phyloP scores from a whole-genome alignment of 2,113 vertebrate genomes.

The Mirounga angustirostris region DNA sequence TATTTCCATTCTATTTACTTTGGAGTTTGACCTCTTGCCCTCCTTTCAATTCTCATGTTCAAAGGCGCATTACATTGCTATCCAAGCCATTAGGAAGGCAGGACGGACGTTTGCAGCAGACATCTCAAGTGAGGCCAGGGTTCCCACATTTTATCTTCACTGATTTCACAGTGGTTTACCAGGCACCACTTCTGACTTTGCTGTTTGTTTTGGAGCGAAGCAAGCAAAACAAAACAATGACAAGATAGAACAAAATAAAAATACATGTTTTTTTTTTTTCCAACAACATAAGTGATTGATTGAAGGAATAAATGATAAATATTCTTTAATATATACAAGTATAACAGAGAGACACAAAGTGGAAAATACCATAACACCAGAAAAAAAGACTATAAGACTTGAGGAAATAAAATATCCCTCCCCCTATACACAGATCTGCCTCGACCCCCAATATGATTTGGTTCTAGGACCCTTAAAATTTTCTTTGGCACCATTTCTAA shows the following conservation, averaged over 20 bases:
- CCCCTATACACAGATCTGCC: not conserved
- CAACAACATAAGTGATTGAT: not conserved
- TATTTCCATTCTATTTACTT: not conserved
- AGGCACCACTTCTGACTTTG: not conserved
- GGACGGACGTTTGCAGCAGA: not conserved
- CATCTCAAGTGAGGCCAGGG: accelerated
- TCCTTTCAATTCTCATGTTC: not conserved
- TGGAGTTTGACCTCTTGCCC: not conserved
- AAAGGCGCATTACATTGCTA: not conserved
- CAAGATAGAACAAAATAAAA: not conserved
- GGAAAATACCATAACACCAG: not conserved
- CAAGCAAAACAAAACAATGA: not conserved
- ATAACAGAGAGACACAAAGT: not conserved
- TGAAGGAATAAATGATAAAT: not conserved
- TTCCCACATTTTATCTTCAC: not conserved
- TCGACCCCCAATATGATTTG: not conserved
- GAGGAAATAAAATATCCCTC: not conserved
- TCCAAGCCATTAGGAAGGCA: not conserved
- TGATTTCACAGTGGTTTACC: not conserved
- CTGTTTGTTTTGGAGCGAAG: not conserved
- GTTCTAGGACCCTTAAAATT: not conserved
- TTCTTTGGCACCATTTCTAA: not conserved
- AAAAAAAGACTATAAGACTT: not conserved
- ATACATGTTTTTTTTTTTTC: not conserved
- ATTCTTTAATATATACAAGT: not conserved